Percentiles rank a stretch among this genome's conserved stretches.
These are phyloP conservation scores for Conistra vaccinii DNA, from an alignment of 2,888 invertebrate species.

Conservation along the genomic window DNA sequence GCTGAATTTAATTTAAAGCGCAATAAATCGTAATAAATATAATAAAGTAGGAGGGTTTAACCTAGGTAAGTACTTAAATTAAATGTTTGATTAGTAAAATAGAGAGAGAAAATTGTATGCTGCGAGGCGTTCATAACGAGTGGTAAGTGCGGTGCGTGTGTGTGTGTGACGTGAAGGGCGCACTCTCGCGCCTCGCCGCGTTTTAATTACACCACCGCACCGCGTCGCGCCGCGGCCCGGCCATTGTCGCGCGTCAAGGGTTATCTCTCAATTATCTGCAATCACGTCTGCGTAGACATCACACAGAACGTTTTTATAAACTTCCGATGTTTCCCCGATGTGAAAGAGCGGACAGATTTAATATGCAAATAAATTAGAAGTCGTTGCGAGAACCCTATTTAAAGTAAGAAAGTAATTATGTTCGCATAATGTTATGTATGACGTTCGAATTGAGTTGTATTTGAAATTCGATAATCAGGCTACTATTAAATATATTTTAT, in stretches of 20 bases:
- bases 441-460: not conserved
- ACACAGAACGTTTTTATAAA: slow-evolving; percentile 48
- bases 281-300: slow-evolving; percentile 38
- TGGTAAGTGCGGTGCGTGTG: slow-evolving; percentile 28
- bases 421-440: not conserved
- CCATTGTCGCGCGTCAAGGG: slow-evolving; percentile 48
- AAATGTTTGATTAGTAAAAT: slow-evolving; percentile 11
- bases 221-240: not conserved
- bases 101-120: slow-evolving; percentile 22
- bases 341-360: slow-evolving; percentile 23
- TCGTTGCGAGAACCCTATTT: slow-evolving; percentile 8
- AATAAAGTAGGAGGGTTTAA: too few relatives aligned
- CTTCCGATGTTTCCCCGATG: slow-evolving; percentile 3
- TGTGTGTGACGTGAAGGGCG: slow-evolving; percentile 67
- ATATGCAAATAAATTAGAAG: slow-evolving; percentile 46
- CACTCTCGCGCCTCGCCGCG: slow-evolving; percentile 70
- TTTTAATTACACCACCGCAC: slow-evolving; percentile 71
- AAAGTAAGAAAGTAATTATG: slow-evolving; percentile 7
- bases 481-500: not conserved
- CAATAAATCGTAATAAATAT: too few relatives aligned
- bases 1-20: too few relatives aligned
- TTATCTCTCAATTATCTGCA: slow-evolving; percentile 63
- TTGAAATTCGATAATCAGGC: not conserved
- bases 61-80: too few relatives aligned
- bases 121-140: slow-evolving; percentile 35